Evolutionary conservation across 2,113 vertebrate genomes (phyloP), one percentile per base, ranked within the genome.

Genomic region (Pterocles orientalis): DNA sequence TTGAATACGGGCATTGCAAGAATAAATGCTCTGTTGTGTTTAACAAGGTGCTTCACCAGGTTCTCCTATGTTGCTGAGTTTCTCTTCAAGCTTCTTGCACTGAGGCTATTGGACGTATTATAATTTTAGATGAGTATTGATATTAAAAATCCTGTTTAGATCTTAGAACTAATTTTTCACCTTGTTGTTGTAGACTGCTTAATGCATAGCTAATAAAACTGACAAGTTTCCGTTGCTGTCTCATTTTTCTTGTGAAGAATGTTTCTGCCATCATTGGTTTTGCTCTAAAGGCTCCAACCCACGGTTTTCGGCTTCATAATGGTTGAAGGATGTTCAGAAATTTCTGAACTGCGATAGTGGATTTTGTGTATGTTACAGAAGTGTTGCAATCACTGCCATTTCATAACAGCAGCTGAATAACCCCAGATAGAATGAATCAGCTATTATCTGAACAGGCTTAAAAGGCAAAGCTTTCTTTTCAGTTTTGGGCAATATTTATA

Each of bases 391-490:
- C 10, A 8, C 9, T 77, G 15, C 16, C 29, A 39, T 75, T 89
- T 82, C 56, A 53, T 45, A 86, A 34, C 26, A 82, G 54, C 33
- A 80, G 8, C 17, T 25, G 19, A 72, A 47, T 48, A 79, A 83
- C 20, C 17, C 3, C 20, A 60, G 18, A 41, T 64, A 43, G 0
- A 25, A 18, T 2, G 1, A 60, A 64, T 43, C 2, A 12, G 2
- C 26, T 86, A 7, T 39, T 64, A 62, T 75, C 66, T 78, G 51
- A 90, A 86, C 12, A 81, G 29, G 16, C 5, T 57, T 24, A 61
- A 53, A 61, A 54, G 4, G 7, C 18, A 72, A 28, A 77, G 9
- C 6, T 73, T 90, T 53, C 20, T 68, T 88, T 90, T 89, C 31
- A 25, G 6, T 58, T 92, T 85, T 53, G 21, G 21, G 7, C 53